Conservation (phyloP, 2,888 invertebrate species). For the Dromius quadrimaculatus region DNA sequence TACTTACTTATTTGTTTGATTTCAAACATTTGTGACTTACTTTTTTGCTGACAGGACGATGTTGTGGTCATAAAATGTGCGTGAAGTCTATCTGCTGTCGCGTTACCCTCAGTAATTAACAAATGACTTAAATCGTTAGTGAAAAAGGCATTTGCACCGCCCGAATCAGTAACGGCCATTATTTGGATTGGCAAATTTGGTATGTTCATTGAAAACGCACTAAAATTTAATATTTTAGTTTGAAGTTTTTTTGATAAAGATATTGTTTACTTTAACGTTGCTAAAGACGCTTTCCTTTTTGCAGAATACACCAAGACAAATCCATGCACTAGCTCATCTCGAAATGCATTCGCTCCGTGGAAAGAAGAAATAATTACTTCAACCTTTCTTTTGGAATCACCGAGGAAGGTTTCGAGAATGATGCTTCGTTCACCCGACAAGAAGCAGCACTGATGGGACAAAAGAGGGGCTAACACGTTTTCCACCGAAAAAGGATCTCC, state of each 20-base stretch:
- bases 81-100: slow-evolving; percentile 87
- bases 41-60: slow-evolving; percentile 86
- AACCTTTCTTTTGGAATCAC: slow-evolving; percentile 88
- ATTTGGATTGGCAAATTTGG: slow-evolving; percentile 94
- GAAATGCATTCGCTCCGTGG: slow-evolving; percentile 92
- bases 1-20: no score
- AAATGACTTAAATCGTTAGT: slow-evolving; percentile 90
- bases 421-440: slow-evolving; percentile 88
- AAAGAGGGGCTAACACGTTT: slow-evolving; percentile 87
- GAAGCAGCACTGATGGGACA: slow-evolving; percentile 89
- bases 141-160: slow-evolving; percentile 90
- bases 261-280: slow-evolving; percentile 83
- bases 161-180: slow-evolving; percentile 91
- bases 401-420: slow-evolving; percentile 91
- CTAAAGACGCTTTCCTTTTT: slow-evolving; percentile 93
- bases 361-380: slow-evolving; percentile 94
- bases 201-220: slow-evolving; percentile 93
- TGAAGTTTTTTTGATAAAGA: no score
- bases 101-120: slow-evolving; percentile 93
- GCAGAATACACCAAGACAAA: slow-evolving; percentile 96
- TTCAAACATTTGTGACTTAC: slow-evolving; percentile 72
- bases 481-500: slow-evolving; percentile 94
- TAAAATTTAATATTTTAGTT: slow-evolving; percentile 63
- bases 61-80: slow-evolving; percentile 95
- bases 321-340: slow-evolving; percentile 93